These are phyloP conservation scores for Hirtodrosophila trivittata DNA, from an alignment of 2,888 invertebrate species.

Conservation along the genomic window DNA sequence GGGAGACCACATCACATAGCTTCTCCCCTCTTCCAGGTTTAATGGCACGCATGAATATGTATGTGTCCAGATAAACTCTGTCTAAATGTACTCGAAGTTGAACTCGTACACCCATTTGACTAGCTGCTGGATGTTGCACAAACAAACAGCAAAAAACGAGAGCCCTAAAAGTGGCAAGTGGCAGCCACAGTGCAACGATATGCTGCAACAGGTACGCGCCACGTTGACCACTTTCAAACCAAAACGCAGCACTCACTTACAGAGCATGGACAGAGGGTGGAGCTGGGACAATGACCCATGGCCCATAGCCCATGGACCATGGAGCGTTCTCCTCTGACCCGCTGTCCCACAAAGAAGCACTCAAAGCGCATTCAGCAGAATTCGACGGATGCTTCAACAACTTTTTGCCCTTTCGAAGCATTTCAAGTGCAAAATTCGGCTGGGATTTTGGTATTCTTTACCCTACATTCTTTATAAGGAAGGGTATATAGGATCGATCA, in stretches of 20 bases:
- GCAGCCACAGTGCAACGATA: conserved; percentile 1
- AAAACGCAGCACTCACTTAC: conserved; percentile 37
- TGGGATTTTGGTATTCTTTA: no score
- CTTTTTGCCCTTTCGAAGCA: conserved; percentile 37
- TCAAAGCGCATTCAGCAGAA: conserved; percentile 8
- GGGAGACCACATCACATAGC: not conserved
- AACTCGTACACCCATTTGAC: no score
- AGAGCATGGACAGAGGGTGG: conserved; percentile 2
- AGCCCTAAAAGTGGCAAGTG: conserved; percentile 10
- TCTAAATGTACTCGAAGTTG: no score
- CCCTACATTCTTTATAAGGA: not conserved
- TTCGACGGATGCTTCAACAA: conserved; percentile 47
- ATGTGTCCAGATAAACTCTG: not conserved
- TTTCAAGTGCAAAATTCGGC: conserved; percentile 41
- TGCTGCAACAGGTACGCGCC: conserved; percentile 22
- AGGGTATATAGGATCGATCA: no score
- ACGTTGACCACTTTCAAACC: conserved; percentile 43
- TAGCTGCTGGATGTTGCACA: conserved; percentile 19
- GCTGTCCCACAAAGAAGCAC: no score
- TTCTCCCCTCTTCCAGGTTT: conserved; percentile 12
- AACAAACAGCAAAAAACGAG: conserved; percentile 16
- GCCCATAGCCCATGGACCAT: no score
- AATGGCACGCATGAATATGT: conserved; percentile 43
- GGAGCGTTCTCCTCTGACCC: no score
- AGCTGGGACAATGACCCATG: no score